Evolutionary conservation across 2,113 vertebrate species (phyloP), one percentile per base, ranked within the genome.

Genomic region (Butorides virescens): DNA sequence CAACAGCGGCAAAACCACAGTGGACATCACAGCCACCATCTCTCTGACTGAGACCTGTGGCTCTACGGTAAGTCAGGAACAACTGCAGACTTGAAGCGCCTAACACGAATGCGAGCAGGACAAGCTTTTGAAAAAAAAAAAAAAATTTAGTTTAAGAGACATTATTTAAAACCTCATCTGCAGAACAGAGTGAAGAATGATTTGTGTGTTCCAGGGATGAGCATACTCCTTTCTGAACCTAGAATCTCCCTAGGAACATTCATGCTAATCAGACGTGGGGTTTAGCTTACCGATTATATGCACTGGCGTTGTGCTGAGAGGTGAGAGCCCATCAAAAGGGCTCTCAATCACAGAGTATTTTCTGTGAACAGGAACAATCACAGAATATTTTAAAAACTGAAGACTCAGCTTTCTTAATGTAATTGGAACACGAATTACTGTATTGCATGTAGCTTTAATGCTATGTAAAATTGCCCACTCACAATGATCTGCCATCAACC

Each of bases 221-320:
- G n/a, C 37, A 27, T 6, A 27, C 19, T 44, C 55, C 73, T 50
- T 74, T 72, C 58, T 21, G 21, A 70, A 34, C 21, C 13, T 6
- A 16, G 42, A 49, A 71, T 56, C 37, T 62, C 39, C 67, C 12
- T 9, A 37, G 21, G n/a, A 95, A 61, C 39, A 39, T 16, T 50
- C 70, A 56, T 0, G 0, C 29, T 56, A 18, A 23, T 37, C 47
- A 75, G 56, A 46, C 0, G 0, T 11, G 13, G n/a, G 53, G 34
- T 42, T 81, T 16, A 56, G 34, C 42, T 58, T 21, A 67, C 22
- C 3, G 0, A n/a, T 36, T 53, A 34, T 7, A 65, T 25, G 72
- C 62, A 26, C 0, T 12, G 14, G 27, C 36, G 63, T 58, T 44
- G 7, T 2, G 27, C 52, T 44, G 37, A 58, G 53, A 27, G 27